Conservation (phyloP, 2,797 vertebrate genomes). For the Hylomyscus alleni region DNA sequence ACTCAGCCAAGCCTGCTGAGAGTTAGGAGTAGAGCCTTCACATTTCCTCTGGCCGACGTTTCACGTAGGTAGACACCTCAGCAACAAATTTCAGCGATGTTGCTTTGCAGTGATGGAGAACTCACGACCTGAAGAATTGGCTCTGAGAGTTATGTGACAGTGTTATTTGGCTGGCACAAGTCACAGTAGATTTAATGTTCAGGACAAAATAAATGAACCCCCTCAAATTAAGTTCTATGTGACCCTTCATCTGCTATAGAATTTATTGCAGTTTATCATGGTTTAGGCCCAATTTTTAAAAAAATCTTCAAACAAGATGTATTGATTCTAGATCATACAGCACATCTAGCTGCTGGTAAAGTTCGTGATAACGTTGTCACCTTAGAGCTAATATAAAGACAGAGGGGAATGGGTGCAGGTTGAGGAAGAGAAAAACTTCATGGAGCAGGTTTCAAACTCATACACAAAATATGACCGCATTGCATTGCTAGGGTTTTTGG, state of each 20-base stretch:
- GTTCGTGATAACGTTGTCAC: background rate
- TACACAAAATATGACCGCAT: background rate
- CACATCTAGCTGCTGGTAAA: background rate
- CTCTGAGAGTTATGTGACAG: conserved; percentile 22
- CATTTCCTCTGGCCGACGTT: background rate
- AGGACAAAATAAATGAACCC: conserved; percentile 7
- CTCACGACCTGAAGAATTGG: background rate
- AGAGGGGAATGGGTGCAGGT: background rate
- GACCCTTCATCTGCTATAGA: background rate
- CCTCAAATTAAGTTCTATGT: conserved; percentile 6
- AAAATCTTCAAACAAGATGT: background rate
- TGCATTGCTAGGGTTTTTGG: background rate
- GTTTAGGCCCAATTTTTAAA: background rate
- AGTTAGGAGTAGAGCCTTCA: background rate
- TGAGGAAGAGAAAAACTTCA: background rate
- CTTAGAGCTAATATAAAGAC: background rate
- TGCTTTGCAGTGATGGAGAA: background rate
- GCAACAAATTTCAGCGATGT: background rate
- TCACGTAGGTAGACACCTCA: conserved; percentile 20
- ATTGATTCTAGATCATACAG: background rate
- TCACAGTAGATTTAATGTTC: conserved; percentile 23
- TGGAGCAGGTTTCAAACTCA: background rate
- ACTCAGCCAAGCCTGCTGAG: conserved; percentile 9
- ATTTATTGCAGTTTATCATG: background rate
- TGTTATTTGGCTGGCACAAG: background rate